phyloP scores from a whole-genome alignment of 2,888 invertebrate genomes.

The Athetis lepigone region DNA sequence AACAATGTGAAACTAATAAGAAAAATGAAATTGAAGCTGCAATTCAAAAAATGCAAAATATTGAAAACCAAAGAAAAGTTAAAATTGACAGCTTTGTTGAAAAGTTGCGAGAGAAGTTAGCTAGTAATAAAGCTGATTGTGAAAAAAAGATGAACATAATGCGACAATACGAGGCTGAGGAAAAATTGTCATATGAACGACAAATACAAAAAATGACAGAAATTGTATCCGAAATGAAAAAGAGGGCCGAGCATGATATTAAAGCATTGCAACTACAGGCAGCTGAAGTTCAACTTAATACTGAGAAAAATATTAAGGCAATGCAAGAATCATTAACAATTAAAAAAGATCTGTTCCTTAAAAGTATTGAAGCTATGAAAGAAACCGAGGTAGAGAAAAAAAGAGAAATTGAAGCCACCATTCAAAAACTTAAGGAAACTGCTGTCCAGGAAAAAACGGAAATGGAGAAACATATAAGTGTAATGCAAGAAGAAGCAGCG shows the following conservation, averaged over 20 bases:
- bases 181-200: neutral
- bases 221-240: slow-evolving; percentile 1
- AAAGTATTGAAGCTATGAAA: slow-evolving; percentile 24
- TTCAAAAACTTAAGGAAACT: slow-evolving; percentile 9
- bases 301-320: slow-evolving; percentile 8
- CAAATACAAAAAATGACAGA: slow-evolving; percentile 14
- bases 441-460: neutral
- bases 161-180: neutral
- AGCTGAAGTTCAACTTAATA: slow-evolving; percentile 3
- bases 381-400: slow-evolving; percentile 4
- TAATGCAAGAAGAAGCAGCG: slow-evolving; percentile 2
- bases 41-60: slow-evolving; percentile 18
- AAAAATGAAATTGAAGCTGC: slow-evolving; percentile 13
- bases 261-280: slow-evolving; percentile 1
- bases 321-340: slow-evolving; percentile 2
- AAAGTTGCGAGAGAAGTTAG: slow-evolving; percentile 15
- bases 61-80: slow-evolving; percentile 26
- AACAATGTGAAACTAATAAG: slow-evolving; percentile 20
- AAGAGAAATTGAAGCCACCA: slow-evolving; percentile 1
- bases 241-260: neutral
- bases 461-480: slow-evolving; percentile 3
- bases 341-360: neutral
- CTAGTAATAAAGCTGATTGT: neutral
- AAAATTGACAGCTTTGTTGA: slow-evolving; percentile 8
- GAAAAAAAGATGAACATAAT: slow-evolving; percentile 14